phyloP scores from a whole-genome alignment of 2,888 invertebrate genomes.

The Saturnia japonica region DNA sequence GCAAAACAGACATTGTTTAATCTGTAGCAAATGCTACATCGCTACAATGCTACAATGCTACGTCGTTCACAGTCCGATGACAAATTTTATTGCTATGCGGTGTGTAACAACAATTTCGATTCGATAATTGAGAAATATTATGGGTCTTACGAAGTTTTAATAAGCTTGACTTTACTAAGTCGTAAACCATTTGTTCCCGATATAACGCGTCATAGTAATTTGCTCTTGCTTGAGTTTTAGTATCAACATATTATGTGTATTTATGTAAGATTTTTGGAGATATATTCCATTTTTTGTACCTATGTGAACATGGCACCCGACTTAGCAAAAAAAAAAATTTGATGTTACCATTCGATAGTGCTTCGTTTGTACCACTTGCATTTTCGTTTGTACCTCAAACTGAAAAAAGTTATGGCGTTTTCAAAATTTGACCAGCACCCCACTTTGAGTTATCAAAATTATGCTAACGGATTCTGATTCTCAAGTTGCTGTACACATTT shows the following conservation, averaged over 20 bases:
- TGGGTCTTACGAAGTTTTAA: background rate
- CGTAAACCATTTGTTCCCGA: background rate
- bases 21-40: conserved; percentile 12
- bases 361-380: too few species aligned
- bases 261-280: too few species aligned
- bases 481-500: too few species aligned
- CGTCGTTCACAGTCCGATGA: background rate
- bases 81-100: background rate
- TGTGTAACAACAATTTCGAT: background rate
- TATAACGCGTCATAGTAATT: background rate
- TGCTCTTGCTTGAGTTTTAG: background rate
- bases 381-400: too few species aligned
- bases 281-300: too few species aligned
- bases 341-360: too few species aligned
- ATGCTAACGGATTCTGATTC: too few species aligned
- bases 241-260: background rate
- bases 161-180: background rate
- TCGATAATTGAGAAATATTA: background rate
- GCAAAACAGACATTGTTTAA: conserved; percentile 18
- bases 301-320: too few species aligned
- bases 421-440: too few species aligned
- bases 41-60: background rate
- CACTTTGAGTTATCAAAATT: too few species aligned
- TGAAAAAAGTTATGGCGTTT: too few species aligned
- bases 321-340: too few species aligned